Conservation (phyloP, 2,888 invertebrate species). For the Plagiodera versicolora region DNA sequence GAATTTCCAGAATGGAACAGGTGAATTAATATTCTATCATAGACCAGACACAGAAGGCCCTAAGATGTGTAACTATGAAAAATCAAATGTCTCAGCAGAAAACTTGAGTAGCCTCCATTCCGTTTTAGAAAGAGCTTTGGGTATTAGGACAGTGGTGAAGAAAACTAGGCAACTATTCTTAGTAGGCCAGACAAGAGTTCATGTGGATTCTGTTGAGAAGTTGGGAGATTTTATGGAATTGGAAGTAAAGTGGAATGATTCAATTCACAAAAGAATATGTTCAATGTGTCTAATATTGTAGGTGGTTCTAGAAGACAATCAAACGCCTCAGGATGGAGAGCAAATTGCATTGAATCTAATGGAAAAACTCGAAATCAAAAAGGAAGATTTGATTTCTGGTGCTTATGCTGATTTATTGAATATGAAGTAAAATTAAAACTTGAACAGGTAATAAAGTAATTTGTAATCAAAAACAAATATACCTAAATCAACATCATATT, state of each 20-base stretch:
- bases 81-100: conserved; percentile 59
- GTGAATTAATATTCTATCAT: conserved; percentile 79
- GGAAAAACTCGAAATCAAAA: conserved; percentile 63
- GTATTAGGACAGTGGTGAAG: conserved; percentile 70
- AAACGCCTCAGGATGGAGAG: conserved; percentile 70
- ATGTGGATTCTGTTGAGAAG: conserved; percentile 80
- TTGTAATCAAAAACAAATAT: no score
- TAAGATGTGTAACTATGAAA: conserved; percentile 73
- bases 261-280: neutral
- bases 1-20: conserved; percentile 57
- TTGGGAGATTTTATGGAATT: conserved; percentile 84
- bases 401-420: conserved; percentile 76
- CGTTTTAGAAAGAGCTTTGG: conserved; percentile 66
- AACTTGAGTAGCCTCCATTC: conserved; percentile 58
- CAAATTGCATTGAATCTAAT: conserved; percentile 71
- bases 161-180: conserved; percentile 79
- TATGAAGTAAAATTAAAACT: conserved; percentile 12
- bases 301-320: conserved; percentile 68
- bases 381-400: conserved; percentile 67
- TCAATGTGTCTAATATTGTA: conserved; percentile 42
- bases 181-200: conserved; percentile 82
- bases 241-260: conserved; percentile 61
- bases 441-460: neutral
- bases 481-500: neutral
- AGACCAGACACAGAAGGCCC: conserved; percentile 79